Percentiles rank a stretch among this genome's conserved stretches.
These are phyloP conservation scores for Bryconaethiops microstoma DNA, from an alignment of 2,797 vertebrate species.

Conservation along the genomic window DNA sequence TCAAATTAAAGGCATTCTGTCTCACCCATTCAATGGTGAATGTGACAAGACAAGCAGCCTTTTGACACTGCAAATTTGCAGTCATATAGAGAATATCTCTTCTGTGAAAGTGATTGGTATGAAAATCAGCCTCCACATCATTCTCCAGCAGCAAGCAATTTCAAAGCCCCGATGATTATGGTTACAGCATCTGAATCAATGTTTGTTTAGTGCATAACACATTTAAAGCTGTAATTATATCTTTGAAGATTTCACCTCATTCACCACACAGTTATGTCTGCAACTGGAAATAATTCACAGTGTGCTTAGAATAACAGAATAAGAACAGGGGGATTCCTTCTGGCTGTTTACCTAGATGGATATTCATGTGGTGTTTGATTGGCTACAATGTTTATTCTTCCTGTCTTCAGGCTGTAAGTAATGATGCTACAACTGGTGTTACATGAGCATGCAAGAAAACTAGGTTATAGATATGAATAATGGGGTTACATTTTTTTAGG, in stretches of 20 bases:
- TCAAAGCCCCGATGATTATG: conserved; percentile 1
- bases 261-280: conserved; percentile 3
- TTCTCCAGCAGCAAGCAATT: not conserved
- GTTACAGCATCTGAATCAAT: not conserved
- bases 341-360: not conserved
- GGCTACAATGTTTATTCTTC: conserved; percentile 16
- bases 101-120: conserved; percentile 22
- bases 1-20: conserved; percentile 39
- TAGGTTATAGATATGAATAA: conserved; percentile 1
- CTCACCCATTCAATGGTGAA: conserved; percentile 37
- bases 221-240: not conserved
- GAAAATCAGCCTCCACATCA: not conserved
- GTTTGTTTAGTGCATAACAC: not conserved
- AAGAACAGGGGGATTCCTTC: not conserved
- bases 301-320: conserved; percentile 7
- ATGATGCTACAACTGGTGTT: not conserved
- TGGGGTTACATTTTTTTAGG: not conserved
- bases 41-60: conserved; percentile 18
- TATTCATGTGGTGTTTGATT: not conserved
- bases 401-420: conserved; percentile 15
- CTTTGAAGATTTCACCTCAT: not conserved
- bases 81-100: conserved; percentile 22
- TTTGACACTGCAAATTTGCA: conserved; percentile 38
- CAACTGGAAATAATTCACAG: not conserved
- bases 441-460: not conserved